phyloP scores from a whole-genome alignment of 2,797 vertebrate species.

The Arrhamphus sclerolepis region DNA sequence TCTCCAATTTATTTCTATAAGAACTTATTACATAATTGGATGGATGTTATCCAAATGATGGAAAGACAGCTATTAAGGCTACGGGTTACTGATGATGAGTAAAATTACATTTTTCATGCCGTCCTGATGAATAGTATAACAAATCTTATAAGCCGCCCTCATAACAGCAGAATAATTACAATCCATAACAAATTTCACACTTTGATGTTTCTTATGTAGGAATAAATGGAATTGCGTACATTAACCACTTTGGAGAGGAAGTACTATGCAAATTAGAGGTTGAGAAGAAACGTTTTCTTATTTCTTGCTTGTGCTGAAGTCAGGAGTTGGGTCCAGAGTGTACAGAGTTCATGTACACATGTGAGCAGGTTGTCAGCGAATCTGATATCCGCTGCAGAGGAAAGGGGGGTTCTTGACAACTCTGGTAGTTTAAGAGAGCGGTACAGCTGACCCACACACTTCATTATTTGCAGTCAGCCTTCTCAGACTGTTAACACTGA shows the following conservation, averaged over 20 bases:
- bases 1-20: slow-evolving; percentile 20
- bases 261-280: slow-evolving; percentile 33
- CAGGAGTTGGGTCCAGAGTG: neutral
- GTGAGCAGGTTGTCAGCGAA: neutral
- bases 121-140: slow-evolving; percentile 27
- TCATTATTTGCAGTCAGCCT: neutral
- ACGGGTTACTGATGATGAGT: slow-evolving; percentile 47
- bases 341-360: neutral
- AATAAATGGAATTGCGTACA: slow-evolving; percentile 43
- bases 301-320: slow-evolving; percentile 18
- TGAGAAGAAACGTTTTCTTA: slow-evolving; percentile 2
- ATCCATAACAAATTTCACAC: slow-evolving; percentile 59
- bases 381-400: neutral
- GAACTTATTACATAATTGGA: slow-evolving; percentile 17
- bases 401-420: neutral
- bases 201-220: slow-evolving; percentile 44
- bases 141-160: slow-evolving; percentile 34
- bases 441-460: neutral
- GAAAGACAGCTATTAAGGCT: slow-evolving; percentile 34
- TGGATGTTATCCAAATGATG: slow-evolving; percentile 27
- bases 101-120: slow-evolving; percentile 47
- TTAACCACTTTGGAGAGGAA: slow-evolving; percentile 39
- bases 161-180: slow-evolving; percentile 58
- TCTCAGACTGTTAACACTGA: neutral
- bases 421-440: neutral